Percentiles rank a stretch among this genome's conserved stretches.
phyloP scores from a whole-genome alignment of 2,888 invertebrate genomes.

The Tetramorium bicarinatum region DNA sequence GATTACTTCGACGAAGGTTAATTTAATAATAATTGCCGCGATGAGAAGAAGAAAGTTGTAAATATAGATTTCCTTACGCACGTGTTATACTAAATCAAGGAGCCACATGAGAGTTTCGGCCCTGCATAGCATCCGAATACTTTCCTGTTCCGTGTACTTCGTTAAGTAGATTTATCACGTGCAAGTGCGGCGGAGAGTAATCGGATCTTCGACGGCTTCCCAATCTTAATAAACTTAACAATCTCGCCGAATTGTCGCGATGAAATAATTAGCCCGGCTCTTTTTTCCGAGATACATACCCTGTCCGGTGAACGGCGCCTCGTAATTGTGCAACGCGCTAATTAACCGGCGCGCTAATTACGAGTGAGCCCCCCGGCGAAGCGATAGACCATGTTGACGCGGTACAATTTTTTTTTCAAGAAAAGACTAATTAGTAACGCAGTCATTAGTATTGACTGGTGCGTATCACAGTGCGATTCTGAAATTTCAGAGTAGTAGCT shows the following conservation, averaged over 20 bases:
- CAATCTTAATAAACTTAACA: slow-evolving; percentile 51
- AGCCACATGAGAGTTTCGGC: background rate
- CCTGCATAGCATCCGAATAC: background rate
- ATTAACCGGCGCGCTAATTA: slow-evolving; percentile 47
- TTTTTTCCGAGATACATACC: slow-evolving; percentile 16
- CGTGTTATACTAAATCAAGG: background rate
- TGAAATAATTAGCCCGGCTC: slow-evolving; percentile 31
- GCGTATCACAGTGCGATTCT: background rate
- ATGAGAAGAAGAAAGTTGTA: background rate
- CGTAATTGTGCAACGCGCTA: slow-evolving; percentile 50
- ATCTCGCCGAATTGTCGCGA: slow-evolving; percentile 52
- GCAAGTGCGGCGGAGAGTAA: slow-evolving; percentile 50
- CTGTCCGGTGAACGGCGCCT: background rate
- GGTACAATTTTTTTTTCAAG: slow-evolving; percentile 28
- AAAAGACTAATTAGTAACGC: slow-evolving; percentile 47
- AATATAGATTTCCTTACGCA: background rate
- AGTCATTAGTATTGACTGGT: slow-evolving; percentile 42
- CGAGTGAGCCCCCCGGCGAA: slow-evolving; percentile 26
- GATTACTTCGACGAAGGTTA: background rate
- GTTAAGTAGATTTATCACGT: slow-evolving; percentile 69
- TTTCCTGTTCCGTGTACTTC: slow-evolving; percentile 23
- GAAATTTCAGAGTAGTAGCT: background rate
- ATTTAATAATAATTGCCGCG: background rate
- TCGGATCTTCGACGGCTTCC: slow-evolving; percentile 56
- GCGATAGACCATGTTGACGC: slow-evolving; percentile 46